These are phyloP conservation scores for Glyptemys insculpta DNA, from an alignment of 2,797 vertebrate genomes.

Conservation along the genomic window DNA sequence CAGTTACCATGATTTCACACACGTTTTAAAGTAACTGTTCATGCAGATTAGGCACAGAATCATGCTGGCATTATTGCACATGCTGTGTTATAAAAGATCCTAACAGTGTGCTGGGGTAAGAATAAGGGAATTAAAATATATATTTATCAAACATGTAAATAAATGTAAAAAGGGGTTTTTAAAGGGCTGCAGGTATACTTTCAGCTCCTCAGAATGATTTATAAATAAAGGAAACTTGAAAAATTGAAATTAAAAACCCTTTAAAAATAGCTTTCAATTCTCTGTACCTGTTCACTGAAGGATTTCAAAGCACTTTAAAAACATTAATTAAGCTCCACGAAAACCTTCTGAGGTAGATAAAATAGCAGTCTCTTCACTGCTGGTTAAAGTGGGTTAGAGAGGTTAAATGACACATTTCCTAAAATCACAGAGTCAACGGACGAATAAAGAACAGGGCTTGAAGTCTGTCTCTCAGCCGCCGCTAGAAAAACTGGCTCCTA, in stretches of 20 bases:
- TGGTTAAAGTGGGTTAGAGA: constrained; percentile 38
- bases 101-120: not conserved
- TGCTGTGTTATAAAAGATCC: not conserved
- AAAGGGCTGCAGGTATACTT: not conserved
- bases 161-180: not conserved
- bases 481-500: constrained; percentile 57
- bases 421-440: constrained; percentile 40
- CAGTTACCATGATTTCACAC: not conserved
- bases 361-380: not conserved
- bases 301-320: not conserved
- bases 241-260: not conserved
- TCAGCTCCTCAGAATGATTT: not conserved
- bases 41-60: not conserved
- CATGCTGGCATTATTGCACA: fast-evolving
- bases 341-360: not conserved
- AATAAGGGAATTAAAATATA: not conserved
- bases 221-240: not conserved
- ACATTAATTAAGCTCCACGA: not conserved
- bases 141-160: not conserved
- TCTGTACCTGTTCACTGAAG: not conserved
- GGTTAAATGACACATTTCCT: constrained; percentile 63
- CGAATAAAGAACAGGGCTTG: constrained; percentile 37
- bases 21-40: not conserved
- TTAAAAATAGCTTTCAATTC: not conserved
- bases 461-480: constrained; percentile 48